Conservation (phyloP, 2,797 vertebrate species). For the Chiloscyllium punctatum region DNA sequence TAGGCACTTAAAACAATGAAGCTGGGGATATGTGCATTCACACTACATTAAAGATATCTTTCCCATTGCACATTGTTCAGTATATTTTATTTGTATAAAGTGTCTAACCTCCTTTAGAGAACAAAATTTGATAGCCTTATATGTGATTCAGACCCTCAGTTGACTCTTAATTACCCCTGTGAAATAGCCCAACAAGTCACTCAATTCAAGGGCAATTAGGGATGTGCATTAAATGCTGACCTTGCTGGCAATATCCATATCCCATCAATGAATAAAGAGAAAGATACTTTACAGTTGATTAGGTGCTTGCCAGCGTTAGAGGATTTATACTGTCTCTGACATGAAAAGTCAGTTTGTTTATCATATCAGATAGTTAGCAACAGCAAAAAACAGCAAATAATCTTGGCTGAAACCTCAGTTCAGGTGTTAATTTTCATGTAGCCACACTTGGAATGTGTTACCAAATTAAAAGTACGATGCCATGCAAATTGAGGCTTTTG, state of each 20-base stretch:
- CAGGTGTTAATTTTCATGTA: neutral
- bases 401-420: neutral
- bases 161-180: too few species aligned
- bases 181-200: too few species aligned
- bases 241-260: too few species aligned
- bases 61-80: neutral
- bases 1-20: neutral
- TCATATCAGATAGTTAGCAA: neutral
- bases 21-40: neutral
- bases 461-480: neutral
- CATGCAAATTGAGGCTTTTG: neutral
- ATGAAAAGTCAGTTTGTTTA: neutral
- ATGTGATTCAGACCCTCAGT: too few species aligned
- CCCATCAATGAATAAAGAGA: too few species aligned
- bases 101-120: too few species aligned
- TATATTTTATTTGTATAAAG: neutral
- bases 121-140: too few species aligned
- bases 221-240: too few species aligned
- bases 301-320: neutral
- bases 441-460: neutral
- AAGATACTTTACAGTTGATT: neutral
- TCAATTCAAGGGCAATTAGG: too few species aligned
- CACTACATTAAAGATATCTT: neutral
- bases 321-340: neutral
- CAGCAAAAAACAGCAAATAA: neutral